Conservation (phyloP, 2,113 vertebrate species). For the Amblyornis subalaris region DNA sequence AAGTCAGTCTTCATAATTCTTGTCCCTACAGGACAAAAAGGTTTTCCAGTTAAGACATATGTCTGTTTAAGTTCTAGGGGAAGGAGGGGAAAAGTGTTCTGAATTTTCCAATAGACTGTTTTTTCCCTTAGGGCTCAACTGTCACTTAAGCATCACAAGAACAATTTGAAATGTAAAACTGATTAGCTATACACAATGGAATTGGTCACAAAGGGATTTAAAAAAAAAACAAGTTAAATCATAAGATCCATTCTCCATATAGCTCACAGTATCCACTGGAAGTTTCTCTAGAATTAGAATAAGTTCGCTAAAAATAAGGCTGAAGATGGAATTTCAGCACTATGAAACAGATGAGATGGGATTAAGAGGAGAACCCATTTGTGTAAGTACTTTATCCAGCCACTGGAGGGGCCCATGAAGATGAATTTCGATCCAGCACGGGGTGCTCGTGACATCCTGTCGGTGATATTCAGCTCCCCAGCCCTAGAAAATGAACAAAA, state of each 20-base stretch:
- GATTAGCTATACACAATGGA: conserved; percentile 72
- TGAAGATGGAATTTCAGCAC: conserved; percentile 71
- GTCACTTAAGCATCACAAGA: conserved; percentile 60
- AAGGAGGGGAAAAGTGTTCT: conserved; percentile 37
- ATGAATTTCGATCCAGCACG: conserved; percentile 98
- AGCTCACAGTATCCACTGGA: conserved; percentile 77
- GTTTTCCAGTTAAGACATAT: conserved; percentile 63
- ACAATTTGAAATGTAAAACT: conserved; percentile 69
- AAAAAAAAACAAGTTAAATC: conserved; percentile 48
- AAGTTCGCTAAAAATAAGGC: conserved; percentile 66
- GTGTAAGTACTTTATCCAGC: conserved; percentile 98
- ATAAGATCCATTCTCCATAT: conserved; percentile 69
- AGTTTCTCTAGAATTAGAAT: conserved; percentile 73
- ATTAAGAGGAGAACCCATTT: conserved; percentile 96
- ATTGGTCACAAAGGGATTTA: conserved; percentile 74
- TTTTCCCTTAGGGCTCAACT: conserved; percentile 50
- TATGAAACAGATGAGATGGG: conserved; percentile 98
- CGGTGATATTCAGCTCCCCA: conserved; percentile 97
- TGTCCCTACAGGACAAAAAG: conserved; percentile 28
- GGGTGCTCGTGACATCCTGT: conserved; percentile 96
- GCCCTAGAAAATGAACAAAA: conserved; percentile 74
- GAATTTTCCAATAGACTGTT: conserved; percentile 54
- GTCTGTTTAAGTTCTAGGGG: conserved; percentile 58
- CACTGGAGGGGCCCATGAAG: conserved; percentile 96
- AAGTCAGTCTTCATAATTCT: conserved; percentile 45